phyloP scores from a whole-genome alignment of 2,113 vertebrate species.

The Empidonax alnorum region DNA sequence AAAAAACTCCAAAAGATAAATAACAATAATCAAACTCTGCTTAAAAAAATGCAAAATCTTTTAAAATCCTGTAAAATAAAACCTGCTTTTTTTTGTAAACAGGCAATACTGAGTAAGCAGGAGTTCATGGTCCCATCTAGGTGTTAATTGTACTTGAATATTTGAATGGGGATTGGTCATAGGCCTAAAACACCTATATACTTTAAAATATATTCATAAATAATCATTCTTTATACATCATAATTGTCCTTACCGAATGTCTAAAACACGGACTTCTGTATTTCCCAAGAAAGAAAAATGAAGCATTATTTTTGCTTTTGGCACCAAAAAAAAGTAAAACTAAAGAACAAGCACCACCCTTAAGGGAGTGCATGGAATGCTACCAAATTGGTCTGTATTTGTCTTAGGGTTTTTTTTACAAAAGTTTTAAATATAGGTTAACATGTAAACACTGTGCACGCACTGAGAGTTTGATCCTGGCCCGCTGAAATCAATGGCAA shows the following conservation, averaged over 20 bases:
- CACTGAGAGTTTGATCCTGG: conserved; percentile 46
- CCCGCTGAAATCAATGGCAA: conserved; percentile 44
- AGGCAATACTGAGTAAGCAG: not conserved
- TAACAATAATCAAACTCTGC: conserved; percentile 4
- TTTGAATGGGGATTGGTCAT: not conserved
- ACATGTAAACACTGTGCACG: conserved; percentile 91
- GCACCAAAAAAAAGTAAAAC: conserved; percentile 12
- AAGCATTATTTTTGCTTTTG: conserved; percentile 6
- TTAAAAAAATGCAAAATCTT: not conserved
- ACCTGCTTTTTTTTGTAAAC: not conserved
- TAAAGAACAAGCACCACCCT: conserved; percentile 19
- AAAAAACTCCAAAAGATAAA: conserved; percentile 25
- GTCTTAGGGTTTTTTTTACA: conserved; percentile 54
- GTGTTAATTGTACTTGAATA: not conserved
- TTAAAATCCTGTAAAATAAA: not conserved
- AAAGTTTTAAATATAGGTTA: conserved; percentile 87
- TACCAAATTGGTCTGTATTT: conserved; percentile 13
- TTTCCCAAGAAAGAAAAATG: not conserved
- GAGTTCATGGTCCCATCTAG: not conserved
- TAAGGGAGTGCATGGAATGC: not conserved
- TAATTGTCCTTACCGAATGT: not conserved
- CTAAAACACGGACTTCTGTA: not conserved
- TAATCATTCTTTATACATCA: conserved; percentile 36
- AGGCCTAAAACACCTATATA: conserved; percentile 22
- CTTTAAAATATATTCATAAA: conserved; percentile 31